Evolutionary conservation across 92 coral and sea anemone genomes (phyloP).

Genomic region (Actinostola sp.): DNA sequence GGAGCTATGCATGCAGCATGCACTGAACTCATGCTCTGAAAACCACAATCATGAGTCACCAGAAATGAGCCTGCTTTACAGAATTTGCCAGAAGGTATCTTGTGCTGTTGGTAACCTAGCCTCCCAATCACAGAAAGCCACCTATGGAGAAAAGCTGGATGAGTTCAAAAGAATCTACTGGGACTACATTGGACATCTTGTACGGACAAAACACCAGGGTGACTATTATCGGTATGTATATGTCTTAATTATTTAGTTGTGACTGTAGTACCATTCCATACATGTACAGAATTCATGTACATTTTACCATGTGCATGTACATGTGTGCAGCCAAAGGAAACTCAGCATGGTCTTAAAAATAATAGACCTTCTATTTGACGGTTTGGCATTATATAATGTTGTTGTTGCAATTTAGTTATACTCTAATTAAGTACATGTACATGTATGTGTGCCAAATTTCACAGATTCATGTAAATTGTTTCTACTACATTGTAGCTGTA

Average conservation of each 20-base stretch:
- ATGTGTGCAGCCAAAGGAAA: no score
- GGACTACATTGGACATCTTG: slow-evolving; percentile 40
- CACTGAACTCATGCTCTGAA: slow-evolving; percentile 26
- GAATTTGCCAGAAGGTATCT: slow-evolving; percentile 22
- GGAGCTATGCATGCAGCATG: slow-evolving; percentile 45
- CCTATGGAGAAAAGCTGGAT: slow-evolving; percentile 7
- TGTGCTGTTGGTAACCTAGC: slow-evolving; percentile 22
- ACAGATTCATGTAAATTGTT: not conserved
- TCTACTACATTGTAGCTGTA: no score
- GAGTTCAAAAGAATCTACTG: slow-evolving; percentile 21
- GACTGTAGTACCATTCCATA: no score
- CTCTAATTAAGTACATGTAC: no score
- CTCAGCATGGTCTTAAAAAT: no score
- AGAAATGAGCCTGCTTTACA: slow-evolving; percentile 12
- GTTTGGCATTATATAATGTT: no score
- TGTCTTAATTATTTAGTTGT: no score
- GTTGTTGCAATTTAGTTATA: no score
- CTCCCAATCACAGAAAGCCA: slow-evolving; percentile 12
- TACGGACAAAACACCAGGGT: slow-evolving; percentile 50
- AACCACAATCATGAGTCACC: slow-evolving; percentile 30
- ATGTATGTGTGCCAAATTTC: not conserved
- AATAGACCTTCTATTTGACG: no score
- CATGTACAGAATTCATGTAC: no score
- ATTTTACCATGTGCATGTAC: no score
- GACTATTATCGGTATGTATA: slow-evolving; percentile 39